Evolutionary conservation across 2,113 vertebrate species (phyloP), one percentile per base, ranked within the genome.

Genomic region (Psophia crepitans): DNA sequence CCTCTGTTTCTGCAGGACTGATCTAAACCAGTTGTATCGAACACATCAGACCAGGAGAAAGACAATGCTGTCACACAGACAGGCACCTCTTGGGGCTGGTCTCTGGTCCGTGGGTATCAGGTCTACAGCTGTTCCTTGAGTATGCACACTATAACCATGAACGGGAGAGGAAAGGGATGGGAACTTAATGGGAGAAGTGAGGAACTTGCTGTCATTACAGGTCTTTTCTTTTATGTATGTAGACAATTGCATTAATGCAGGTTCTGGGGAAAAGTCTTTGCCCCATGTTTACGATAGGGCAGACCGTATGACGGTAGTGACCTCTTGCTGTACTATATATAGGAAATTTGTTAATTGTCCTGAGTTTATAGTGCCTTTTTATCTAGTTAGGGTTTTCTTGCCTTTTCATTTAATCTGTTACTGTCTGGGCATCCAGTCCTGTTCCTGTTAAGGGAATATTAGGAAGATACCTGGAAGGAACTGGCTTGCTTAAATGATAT

Each of bases 401-500:
- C 60, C 63, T 89, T 94, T 94, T 91, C 44, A 33, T 88, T 93
- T 92, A 33, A 71, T 92, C 65, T 87, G 24, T 73, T 91, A 37
- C 32, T 87, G 53, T 93, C 91, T 93, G 88, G 76, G 68, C 71
- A 89, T 90, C 46, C 77, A 92, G 57, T 80, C 65, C 58, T 94
- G 16, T 79, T 93, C 64, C 84, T 77, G 30, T 84, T 82, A 68
- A 60, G 44, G 48, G 49, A 41, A 57, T 92, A 89, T 95, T 93
- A 93, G 33, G 76, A 89, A 93, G 94, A 90, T 85, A 95, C 65
- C 84, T 77, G 65, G 86, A 84, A 96, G 96, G 80, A 92, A 57
- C 53, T 90, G 75, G 33, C 87, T 93, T 97, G 70, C 82, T 83
- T 93, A 87, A 82, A 71, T 92, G 92, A 74, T 79, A 69, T 9